These are phyloP conservation scores for Meteorus cinctellus DNA, from an alignment of 2,888 invertebrate genomes.

Conservation along the genomic window DNA sequence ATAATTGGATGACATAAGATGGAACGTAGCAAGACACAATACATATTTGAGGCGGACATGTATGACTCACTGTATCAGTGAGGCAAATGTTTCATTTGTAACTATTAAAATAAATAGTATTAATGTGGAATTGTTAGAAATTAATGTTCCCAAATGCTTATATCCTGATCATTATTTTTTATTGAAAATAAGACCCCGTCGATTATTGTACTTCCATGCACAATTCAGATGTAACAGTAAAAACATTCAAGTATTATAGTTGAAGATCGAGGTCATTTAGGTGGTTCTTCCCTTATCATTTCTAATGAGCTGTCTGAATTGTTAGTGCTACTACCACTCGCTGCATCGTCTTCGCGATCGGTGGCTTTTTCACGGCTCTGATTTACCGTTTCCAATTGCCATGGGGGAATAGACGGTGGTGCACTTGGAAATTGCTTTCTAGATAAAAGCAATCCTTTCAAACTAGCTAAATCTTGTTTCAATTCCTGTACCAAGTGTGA, in stretches of 20 bases:
- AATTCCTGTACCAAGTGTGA: slow-evolving; percentile 69
- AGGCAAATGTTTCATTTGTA: slow-evolving; percentile 65
- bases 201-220: background rate
- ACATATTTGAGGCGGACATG: slow-evolving; percentile 52
- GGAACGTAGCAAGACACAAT: slow-evolving; percentile 60
- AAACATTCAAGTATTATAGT: slow-evolving; percentile 25
- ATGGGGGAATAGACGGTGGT: slow-evolving; percentile 82
- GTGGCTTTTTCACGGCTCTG: slow-evolving; percentile 65
- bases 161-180: slow-evolving; percentile 47
- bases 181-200: background rate
- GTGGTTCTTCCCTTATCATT: slow-evolving; percentile 73
- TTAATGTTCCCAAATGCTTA: slow-evolving; percentile 45
- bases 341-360: slow-evolving; percentile 71
- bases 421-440: slow-evolving; percentile 87
- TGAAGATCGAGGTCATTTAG: slow-evolving; percentile 61
- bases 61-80: slow-evolving; percentile 73
- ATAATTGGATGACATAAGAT: slow-evolving; percentile 58
- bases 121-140: slow-evolving; percentile 1
- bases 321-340: slow-evolving; percentile 72
- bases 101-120: slow-evolving; percentile 63
- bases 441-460: slow-evolving; percentile 69
- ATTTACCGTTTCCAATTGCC: slow-evolving; percentile 79
- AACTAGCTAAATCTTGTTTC: slow-evolving; percentile 70
- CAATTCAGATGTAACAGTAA: background rate
- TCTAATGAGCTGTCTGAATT: slow-evolving; percentile 74